Evolutionary conservation across 2,797 vertebrate genomes (phyloP), one percentile per base, ranked within the genome.

Genomic region (Brotula barbata): DNA sequence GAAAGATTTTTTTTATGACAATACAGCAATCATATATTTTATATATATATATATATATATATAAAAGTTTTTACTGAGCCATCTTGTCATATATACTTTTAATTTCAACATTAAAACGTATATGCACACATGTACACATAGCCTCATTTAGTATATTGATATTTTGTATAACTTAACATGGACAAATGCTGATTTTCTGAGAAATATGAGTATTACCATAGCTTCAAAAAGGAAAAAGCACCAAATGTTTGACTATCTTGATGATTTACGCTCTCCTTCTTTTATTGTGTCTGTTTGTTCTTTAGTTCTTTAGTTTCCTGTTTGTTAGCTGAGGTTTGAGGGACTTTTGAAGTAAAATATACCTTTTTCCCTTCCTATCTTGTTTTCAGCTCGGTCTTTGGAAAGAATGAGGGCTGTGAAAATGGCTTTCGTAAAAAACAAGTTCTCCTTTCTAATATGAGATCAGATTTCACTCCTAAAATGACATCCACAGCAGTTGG

Each of bases 381-480:
- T 64, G 63, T 74, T 73, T 81, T 76, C 15, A 41, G 6, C 43
- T 61, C 31, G 42, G 37, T 42, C 33, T 1, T 42, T 77, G 80
- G 80, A 83, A 85, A 86, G 40, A 75, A 2, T 74, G 44, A 71
- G 59, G 40, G 66, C 17, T 62, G 13, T 63, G 53, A 77, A 75
- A 71, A 68, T 49, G 43, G 40, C 67, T 73, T 78, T 81, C 57
- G 59, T 63, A 15, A 39, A 39, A 15, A 39, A 15, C 15, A 5
- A 6, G 31, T 49, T 63, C 19, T 25, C 57, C 68, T 11, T n/a
- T 39, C 2, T 39, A 5, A 15, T 14, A 39, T n/a, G 2, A 15
- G 4, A 36, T 10, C 37, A 39, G 14, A 7, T 39, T 39, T 10
- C 13, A 14, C 37, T n/a, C 6, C 2, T 3, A n/a, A n/a, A n/a